These are phyloP conservation scores for Platichthys flesus DNA, from an alignment of 2,113 vertebrate genomes.

Conservation along the genomic window DNA sequence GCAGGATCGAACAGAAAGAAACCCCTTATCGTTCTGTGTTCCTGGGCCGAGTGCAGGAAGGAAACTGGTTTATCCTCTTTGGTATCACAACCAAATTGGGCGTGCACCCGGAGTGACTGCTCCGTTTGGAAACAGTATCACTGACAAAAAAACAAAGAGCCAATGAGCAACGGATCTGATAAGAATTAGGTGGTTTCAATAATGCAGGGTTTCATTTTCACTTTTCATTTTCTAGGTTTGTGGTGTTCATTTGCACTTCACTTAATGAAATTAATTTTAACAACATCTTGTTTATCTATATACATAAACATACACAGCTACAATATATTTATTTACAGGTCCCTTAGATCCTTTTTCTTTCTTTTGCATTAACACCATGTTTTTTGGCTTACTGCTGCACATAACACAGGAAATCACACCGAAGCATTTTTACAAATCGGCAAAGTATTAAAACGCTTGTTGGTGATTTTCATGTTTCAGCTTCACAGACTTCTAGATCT, in stretches of 20 bases:
- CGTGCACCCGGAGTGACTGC: no score
- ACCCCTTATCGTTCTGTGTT: background rate
- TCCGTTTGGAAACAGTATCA: no score
- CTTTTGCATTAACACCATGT: constrained; percentile 7
- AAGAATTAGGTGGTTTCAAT: background rate
- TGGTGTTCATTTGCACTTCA: constrained; percentile 13
- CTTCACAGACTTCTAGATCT: background rate
- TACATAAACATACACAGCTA: no score
- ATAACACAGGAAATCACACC: constrained; percentile 11
- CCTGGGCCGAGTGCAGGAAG: background rate
- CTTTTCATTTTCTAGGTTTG: background rate
- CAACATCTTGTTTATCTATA: no score
- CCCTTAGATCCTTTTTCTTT: no score
- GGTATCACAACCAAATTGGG: background rate
- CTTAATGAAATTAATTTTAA: no score
- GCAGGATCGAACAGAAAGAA: background rate
- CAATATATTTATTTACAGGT: no score
- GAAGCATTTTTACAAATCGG: constrained; percentile 44
- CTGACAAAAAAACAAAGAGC: background rate
- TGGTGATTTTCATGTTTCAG: background rate
- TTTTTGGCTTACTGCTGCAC: constrained; percentile 50
- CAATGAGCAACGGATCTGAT: background rate
- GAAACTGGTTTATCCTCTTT: background rate
- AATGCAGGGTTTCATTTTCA: background rate
- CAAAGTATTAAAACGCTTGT: constrained; percentile 24